Evolutionary conservation across 1,140 invertebrate species (phyloP).

Genomic region (Zaprionus gabonicus): DNA sequence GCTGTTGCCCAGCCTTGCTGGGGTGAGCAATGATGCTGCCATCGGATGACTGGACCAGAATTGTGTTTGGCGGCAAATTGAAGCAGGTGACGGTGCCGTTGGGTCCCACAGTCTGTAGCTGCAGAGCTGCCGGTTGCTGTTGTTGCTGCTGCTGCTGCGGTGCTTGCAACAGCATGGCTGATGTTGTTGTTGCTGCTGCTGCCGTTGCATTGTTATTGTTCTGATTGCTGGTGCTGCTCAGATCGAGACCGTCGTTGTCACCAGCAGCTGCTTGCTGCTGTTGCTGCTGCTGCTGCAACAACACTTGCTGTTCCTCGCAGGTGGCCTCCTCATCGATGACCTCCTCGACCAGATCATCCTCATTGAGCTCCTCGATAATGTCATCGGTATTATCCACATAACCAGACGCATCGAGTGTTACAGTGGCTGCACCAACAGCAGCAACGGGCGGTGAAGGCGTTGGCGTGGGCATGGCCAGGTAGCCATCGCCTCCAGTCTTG

Average conservation of each 20-base stretch:
- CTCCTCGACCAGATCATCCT: conserved; percentile 78
- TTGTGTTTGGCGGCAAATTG: conserved; percentile 77
- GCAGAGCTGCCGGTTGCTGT: conserved; percentile 54
- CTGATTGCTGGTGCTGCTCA: conserved; percentile 41
- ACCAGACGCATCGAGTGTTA: conserved; percentile 29
- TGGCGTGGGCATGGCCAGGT: conserved; percentile 72
- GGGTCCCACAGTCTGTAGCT: conserved; percentile 75
- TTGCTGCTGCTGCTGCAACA: conserved; percentile 14
- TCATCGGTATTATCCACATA: conserved; percentile 69
- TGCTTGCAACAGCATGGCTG: conserved; percentile 38
- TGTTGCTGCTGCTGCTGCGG: conserved; percentile 48
- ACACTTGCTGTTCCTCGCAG: conserved; percentile 39
- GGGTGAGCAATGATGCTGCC: conserved; percentile 77
- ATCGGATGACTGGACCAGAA: conserved; percentile 73
- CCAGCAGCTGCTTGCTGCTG: conserved; percentile 7
- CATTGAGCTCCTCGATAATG: conserved; percentile 72
- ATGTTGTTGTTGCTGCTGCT: conserved; percentile 20
- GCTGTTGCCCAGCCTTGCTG: conserved; percentile 73
- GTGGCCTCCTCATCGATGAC: conserved; percentile 68
- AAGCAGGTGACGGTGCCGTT: conserved; percentile 80
- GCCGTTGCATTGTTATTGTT: conserved; percentile 28
- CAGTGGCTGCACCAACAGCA: conserved; percentile 26
- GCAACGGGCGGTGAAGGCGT: conserved; percentile 68
- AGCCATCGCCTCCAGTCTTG: conserved; percentile 51
- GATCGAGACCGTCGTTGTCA: conserved; percentile 51